Evolutionary conservation across 2,113 vertebrate genomes (phyloP), one percentile per base, ranked within the genome.

Genomic region (Greenwoodochromis staneri): DNA sequence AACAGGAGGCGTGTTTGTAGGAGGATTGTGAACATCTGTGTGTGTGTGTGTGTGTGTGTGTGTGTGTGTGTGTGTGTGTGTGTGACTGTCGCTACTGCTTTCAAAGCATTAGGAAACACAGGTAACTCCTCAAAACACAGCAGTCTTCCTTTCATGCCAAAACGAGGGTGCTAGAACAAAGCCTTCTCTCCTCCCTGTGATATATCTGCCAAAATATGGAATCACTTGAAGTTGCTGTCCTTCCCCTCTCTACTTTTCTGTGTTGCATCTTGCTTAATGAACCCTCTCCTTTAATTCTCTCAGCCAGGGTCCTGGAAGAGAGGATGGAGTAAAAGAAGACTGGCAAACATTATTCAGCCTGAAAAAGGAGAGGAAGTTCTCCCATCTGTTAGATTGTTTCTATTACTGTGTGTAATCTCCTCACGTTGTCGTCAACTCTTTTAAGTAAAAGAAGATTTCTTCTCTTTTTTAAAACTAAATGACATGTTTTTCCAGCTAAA

Each of bases 91-190:
- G 0, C 80, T 29, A 34, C 34, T 36, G 78, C 82, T 84, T 89
- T 88, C 84, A 87, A 83, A 90, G 85, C 88, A 81, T 84, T 38
- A 91, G 87, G 69, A 91, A 91, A 91, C 87, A 87, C 90, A 92
- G 91, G 92, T 93, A 93, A 73, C 86, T 90, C 83, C 84, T 93
- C 45, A 82, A 81, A 90, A 88, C 84, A 76, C 87, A 92, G 86
- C 89, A 71, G 47, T 49, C 36, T 29, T 82, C 27, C 88, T 92
- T 94, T 95, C 69, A 92, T 87, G 90, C 81, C 45, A 27, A 82
- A 49, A 29, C 4, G 53, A 90, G 47, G 57, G 81, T 87, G 85
- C 81, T 61, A 85, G 85, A 95, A 93, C 89, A 94, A 93, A 94
- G 87, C 21, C 7, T 29, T 40, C 87, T 82, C 81, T 95, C 81